Conservation (phyloP, 2,797 vertebrate genomes). For the Coregonus sp. region DNA sequence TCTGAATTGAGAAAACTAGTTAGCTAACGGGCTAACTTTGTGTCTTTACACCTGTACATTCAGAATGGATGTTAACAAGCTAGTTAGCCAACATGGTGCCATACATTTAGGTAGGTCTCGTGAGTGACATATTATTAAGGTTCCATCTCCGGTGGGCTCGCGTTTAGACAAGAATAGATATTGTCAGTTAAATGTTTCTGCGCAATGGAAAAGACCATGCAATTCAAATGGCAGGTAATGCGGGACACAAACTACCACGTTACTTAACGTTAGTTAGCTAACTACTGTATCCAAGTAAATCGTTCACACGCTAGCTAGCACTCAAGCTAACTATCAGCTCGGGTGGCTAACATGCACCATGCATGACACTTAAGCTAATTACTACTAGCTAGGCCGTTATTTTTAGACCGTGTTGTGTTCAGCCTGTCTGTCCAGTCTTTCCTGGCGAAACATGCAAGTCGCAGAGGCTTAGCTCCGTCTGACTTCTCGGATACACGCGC, state of each 20-base stretch:
- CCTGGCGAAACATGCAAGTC: constrained; percentile 3
- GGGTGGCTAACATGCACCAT: constrained; percentile 1
- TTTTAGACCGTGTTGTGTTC: constrained; percentile 23
- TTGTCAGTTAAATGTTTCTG: too few species aligned
- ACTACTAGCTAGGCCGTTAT: constrained; percentile 26
- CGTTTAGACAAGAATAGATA: not conserved
- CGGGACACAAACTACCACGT: not conserved
- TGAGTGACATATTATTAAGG: constrained; percentile 3
- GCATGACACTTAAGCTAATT: constrained; percentile 40
- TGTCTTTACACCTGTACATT: not conserved
- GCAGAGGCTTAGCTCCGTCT: not conserved
- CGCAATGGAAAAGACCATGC: not conserved
- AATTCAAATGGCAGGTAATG: not conserved
- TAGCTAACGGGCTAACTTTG: not conserved
- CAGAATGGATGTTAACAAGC: not conserved
- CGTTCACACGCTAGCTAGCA: not conserved
- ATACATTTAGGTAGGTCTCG: not conserved
- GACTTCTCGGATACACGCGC: not conserved
- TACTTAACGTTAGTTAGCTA: not conserved
- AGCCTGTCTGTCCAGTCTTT: not conserved
- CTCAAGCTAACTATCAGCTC: not conserved
- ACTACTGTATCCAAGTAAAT: not conserved
- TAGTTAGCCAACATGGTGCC: constrained; percentile 1
- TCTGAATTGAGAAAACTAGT: not conserved
- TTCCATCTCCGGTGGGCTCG: not conserved